Evolutionary conservation across 92 coral and sea anemone species (phyloP), one percentile per base, ranked within the genome.

Genomic region (Montipora capitata): DNA sequence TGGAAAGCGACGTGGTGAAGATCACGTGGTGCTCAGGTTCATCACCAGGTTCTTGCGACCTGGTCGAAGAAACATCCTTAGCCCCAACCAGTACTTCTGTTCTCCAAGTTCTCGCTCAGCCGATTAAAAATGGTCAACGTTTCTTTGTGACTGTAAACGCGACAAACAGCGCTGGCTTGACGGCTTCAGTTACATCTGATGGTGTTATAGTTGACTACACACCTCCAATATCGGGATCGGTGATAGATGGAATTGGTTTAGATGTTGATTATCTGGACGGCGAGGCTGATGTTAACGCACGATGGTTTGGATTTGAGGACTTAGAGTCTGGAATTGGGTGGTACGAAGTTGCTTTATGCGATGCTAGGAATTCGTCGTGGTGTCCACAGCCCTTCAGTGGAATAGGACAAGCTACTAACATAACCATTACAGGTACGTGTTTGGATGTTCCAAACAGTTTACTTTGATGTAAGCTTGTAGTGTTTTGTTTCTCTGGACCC

Each of bases 1-100:
- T 93, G 35, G 99, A 98, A 67, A 98, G 99, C 85, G 98, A 96
- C 94, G 87, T 98, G 85, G 59, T 86, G 4, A 17, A 76, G 44
- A 66, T 98, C 13, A 85, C 87, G 2, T 98, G 98, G 98, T 98
- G 99, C 87, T 94, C 95, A 12, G 98, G 99, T 45, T 86, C 93
- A 9, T 72, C 66, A 18, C 96, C 90, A 54, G 88, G 93, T 27
- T 45, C 66, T 49, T 98, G 99, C 68, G 96, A 94, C 35, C 75
- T 96, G 6, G 80, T 81, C 20, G 58, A 85, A 27, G 75, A 63
- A 52, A 85, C 58, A 2, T 40, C 69, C 7, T 67, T 94, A 13
- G 79, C 81, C 40, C 71, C 88, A 41, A 71, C 76, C 4, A 48
- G 87, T 65, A 86, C 96, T 12, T 80, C 92, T 17, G 80, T 94